Percentiles rank a stretch among this genome's conserved stretches.
Evolutionary conservation across 2,797 vertebrate genomes (phyloP).

Genomic region (Urophycis tenuis): DNA sequence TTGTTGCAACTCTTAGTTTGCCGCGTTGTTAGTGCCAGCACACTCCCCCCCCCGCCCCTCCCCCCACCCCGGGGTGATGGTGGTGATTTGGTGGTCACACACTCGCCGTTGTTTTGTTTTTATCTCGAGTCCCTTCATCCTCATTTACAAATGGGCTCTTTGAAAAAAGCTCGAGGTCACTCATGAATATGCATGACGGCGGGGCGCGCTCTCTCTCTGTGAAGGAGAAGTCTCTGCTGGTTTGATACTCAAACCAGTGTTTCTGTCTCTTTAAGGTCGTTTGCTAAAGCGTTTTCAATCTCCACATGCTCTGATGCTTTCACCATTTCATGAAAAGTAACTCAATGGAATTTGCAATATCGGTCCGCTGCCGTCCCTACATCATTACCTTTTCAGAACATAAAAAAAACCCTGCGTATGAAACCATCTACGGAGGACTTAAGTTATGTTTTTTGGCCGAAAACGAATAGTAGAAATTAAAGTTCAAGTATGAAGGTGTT

Average conservation of each 20-base stretch:
- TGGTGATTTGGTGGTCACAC: slow-evolving; percentile 47
- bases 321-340: not conserved
- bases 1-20: slow-evolving; percentile 53
- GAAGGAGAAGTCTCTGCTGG: not conserved
- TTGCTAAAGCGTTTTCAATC: not conserved
- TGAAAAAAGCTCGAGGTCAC: slow-evolving; percentile 50
- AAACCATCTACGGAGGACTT: not conserved
- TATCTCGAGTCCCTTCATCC: slow-evolving; percentile 41
- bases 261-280: not conserved
- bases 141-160: slow-evolving; percentile 45
- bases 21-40: not conserved
- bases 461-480: not conserved
- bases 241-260: slow-evolving; percentile 1
- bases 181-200: slow-evolving; percentile 63
- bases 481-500: not conserved
- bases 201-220: not conserved
- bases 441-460: not conserved
- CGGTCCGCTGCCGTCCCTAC: not conserved
- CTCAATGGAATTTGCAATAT: slow-evolving; percentile 1
- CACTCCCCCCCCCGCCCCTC: slow-evolving; percentile 55
- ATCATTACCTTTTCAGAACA: not conserved
- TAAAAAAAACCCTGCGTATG: not conserved
- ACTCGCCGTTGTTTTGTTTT: slow-evolving; percentile 48
- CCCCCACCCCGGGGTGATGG: slow-evolving; percentile 49
- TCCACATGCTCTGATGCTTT: not conserved